phyloP scores from a whole-genome alignment of 2,888 invertebrate genomes.

The Geotrupes spiniger region DNA sequence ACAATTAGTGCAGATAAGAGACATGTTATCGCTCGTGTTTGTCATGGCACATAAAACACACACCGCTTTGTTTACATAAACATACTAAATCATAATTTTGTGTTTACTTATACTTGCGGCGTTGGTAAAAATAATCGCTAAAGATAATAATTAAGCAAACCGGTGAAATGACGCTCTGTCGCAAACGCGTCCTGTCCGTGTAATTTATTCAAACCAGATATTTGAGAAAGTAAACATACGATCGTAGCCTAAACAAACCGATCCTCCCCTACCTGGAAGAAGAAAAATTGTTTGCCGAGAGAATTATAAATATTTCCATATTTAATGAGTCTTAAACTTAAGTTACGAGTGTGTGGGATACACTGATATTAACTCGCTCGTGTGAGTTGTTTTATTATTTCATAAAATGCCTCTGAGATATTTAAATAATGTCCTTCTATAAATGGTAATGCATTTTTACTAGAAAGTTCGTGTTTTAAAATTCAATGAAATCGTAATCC shows the following conservation, averaged over 20 bases:
- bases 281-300: constrained; percentile 22
- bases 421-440: too few relatives aligned
- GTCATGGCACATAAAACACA: too few relatives aligned
- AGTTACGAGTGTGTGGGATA: constrained; percentile 16
- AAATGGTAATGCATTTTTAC: too few relatives aligned
- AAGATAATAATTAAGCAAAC: constrained; percentile 17
- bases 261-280: constrained; percentile 24
- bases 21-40: too few relatives aligned
- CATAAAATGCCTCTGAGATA: constrained; percentile 9
- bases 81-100: neutral
- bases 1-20: too few relatives aligned
- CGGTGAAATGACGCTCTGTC: constrained; percentile 12
- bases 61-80: neutral
- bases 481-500: too few relatives aligned
- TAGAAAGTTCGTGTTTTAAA: too few relatives aligned
- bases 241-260: constrained; percentile 30
- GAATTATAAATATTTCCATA: constrained; percentile 26
- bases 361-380: neutral
- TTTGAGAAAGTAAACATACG: constrained; percentile 29
- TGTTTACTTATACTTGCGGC: neutral
- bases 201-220: constrained; percentile 21
- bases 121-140: constrained; percentile 16
- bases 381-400: constrained; percentile 2
- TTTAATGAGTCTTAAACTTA: constrained; percentile 23
- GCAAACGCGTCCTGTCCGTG: constrained; percentile 8